These are phyloP conservation scores for Cuniculus paca DNA, from an alignment of 2,797 vertebrate genomes.

Conservation along the genomic window DNA sequence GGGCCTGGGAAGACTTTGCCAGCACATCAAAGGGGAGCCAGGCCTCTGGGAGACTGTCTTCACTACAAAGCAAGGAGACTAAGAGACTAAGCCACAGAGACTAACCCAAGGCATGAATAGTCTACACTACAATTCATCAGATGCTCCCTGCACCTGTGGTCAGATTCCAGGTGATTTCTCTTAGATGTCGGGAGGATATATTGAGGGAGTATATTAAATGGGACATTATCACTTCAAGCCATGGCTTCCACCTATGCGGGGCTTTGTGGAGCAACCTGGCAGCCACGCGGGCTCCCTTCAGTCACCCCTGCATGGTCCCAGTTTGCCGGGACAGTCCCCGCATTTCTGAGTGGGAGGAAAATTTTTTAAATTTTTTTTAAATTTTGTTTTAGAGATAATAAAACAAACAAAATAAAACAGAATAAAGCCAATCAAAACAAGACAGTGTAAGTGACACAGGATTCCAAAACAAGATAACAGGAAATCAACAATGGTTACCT, in stretches of 20 bases:
- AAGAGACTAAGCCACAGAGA: background rate
- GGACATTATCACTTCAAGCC: background rate
- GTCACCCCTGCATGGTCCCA: background rate
- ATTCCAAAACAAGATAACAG: too few relatives aligned
- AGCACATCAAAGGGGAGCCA: conserved; percentile 1
- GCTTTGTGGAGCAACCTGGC: background rate
- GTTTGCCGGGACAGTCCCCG: background rate
- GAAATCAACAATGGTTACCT: too few relatives aligned
- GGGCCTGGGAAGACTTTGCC: conserved; percentile 3
- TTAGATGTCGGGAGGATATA: background rate
- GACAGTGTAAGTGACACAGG: too few relatives aligned
- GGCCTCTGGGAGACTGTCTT: background rate
- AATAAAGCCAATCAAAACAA: too few relatives aligned
- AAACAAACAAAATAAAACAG: too few relatives aligned
- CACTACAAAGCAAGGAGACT: background rate
- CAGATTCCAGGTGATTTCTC: conserved; percentile 13
- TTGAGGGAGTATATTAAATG: background rate
- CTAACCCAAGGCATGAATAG: background rate
- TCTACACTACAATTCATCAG: background rate
- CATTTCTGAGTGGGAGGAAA: background rate
- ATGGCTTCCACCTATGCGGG: background rate
- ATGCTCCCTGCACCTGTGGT: background rate
- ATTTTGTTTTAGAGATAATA: too few relatives aligned
- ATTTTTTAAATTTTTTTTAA: too few relatives aligned
- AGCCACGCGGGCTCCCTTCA: background rate